phyloP scores from a whole-genome alignment of 2,888 invertebrate genomes.

The Heliothis peltigera region DNA sequence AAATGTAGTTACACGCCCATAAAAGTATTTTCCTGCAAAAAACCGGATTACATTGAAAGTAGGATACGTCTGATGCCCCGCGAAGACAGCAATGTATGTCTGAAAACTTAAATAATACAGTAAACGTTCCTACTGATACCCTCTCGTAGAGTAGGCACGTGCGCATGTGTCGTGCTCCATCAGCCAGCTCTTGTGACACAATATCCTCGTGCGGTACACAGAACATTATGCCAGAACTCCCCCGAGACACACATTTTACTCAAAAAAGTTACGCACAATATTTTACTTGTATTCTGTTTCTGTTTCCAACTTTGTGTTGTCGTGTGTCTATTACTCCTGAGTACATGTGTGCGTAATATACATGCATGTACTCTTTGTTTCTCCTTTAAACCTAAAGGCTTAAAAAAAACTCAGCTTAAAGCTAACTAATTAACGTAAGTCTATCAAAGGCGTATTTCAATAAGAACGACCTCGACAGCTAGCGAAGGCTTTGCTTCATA shows the following conservation, averaged over 20 bases:
- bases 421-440: too few relatives aligned
- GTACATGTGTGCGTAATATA: too few relatives aligned
- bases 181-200: background rate
- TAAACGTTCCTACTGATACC: too few relatives aligned
- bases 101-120: too few relatives aligned
- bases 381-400: too few relatives aligned
- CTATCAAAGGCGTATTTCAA: slow-evolving; percentile 11
- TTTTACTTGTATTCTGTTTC: slow-evolving; percentile 28
- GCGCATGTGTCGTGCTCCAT: too few relatives aligned
- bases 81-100: too few relatives aligned
- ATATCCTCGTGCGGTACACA: slow-evolving; percentile 11
- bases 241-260: slow-evolving; percentile 36
- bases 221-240: slow-evolving; percentile 18
- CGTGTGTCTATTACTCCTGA: slow-evolving; percentile 5
- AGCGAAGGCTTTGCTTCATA: slow-evolving; percentile 26
- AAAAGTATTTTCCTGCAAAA: slow-evolving; percentile 2
- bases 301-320: slow-evolving; percentile 8
- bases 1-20: slow-evolving; percentile 13
- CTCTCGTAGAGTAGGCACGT: too few relatives aligned
- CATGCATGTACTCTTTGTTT: too few relatives aligned
- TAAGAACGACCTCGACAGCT: slow-evolving; percentile 16
- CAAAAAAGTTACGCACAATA: slow-evolving; percentile 36
- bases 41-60: background rate
- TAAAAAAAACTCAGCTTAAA: too few relatives aligned
- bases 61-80: background rate